phyloP scores from a whole-genome alignment of 2,797 vertebrate species.

The Sphenopsis melanotis region DNA sequence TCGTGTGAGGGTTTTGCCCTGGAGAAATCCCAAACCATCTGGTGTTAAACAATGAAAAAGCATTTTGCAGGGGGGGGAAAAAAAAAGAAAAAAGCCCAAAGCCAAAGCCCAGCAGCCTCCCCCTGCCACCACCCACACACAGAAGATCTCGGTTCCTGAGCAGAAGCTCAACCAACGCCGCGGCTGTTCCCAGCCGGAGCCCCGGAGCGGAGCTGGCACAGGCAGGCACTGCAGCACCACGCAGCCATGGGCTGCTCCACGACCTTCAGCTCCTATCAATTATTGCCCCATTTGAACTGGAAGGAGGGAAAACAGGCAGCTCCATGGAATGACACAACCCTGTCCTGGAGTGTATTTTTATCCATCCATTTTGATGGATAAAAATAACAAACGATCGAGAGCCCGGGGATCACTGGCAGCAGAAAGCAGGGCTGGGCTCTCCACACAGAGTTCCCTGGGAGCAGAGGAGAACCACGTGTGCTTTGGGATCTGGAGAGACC shows the following conservation, averaged over 20 bases:
- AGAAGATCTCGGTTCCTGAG: background rate
- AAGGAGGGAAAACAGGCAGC: background rate
- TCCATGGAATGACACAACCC: rapidly evolving
- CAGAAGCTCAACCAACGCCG: background rate
- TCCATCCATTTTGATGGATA: background rate
- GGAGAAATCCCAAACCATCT: background rate
- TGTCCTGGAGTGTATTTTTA: background rate
- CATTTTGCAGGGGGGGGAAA: rapidly evolving
- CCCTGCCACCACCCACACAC: background rate
- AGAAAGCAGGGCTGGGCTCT: background rate
- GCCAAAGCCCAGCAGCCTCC: background rate
- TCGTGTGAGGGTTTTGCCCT: background rate
- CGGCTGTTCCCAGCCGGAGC: constrained; percentile 7
- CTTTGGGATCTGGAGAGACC: background rate
- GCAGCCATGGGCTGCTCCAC: background rate
- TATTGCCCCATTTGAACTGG: background rate
- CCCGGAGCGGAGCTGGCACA: constrained; percentile 21
- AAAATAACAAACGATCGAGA: background rate
- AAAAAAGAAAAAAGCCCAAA: background rate
- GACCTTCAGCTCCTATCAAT: constrained; percentile 9
- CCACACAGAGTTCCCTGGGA: background rate
- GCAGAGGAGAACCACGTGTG: rapidly evolving
- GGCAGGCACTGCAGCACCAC: constrained; percentile 18
- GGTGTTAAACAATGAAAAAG: background rate
- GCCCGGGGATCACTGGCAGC: background rate